These are phyloP conservation scores for Battus philenor DNA, from an alignment of 1,140 invertebrate species.

Conservation along the genomic window DNA sequence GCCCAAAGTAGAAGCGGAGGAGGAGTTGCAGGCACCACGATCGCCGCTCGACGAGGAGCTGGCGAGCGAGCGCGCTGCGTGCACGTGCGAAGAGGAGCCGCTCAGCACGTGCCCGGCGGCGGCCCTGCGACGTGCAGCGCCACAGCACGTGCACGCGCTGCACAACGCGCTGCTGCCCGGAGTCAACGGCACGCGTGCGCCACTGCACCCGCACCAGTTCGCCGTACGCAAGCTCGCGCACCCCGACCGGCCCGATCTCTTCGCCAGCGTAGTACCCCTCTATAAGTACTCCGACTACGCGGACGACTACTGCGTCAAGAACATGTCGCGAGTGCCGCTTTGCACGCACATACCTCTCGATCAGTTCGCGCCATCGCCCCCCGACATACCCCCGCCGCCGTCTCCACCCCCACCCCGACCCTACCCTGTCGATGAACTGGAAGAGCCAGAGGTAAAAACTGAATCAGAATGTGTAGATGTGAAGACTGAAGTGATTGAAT, in stretches of 20 bases:
- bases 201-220: slow-evolving; percentile 41
- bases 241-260: slow-evolving; percentile 47
- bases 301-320: slow-evolving; percentile 64
- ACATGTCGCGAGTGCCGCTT: slow-evolving; percentile 50
- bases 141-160: slow-evolving; percentile 48
- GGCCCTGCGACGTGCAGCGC: slow-evolving; percentile 22
- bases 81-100: slow-evolving; percentile 43
- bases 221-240: slow-evolving; percentile 45
- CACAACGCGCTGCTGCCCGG: slow-evolving; percentile 50
- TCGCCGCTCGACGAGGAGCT: slow-evolving; percentile 48
- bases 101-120: slow-evolving; percentile 31
- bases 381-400: slow-evolving; percentile 34
- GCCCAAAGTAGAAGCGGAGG: not conserved
- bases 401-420: slow-evolving; percentile 41
- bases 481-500: slow-evolving; percentile 8
- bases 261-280: slow-evolving; percentile 64
- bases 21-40: slow-evolving; percentile 17
- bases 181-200: slow-evolving; percentile 58
- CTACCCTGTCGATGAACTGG: slow-evolving; percentile 33
- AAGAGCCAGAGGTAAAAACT: slow-evolving; percentile 17
- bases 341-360: slow-evolving; percentile 47
- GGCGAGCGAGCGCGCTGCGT: slow-evolving; percentile 30
- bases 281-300: slow-evolving; percentile 72
- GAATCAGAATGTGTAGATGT: slow-evolving; percentile 15
- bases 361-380: slow-evolving; percentile 47